A percentile compares a stretch with the other conserved stretches of the same genome.
phyloP scores from a whole-genome alignment of 2,888 invertebrate species.

The Buathra laborator region DNA sequence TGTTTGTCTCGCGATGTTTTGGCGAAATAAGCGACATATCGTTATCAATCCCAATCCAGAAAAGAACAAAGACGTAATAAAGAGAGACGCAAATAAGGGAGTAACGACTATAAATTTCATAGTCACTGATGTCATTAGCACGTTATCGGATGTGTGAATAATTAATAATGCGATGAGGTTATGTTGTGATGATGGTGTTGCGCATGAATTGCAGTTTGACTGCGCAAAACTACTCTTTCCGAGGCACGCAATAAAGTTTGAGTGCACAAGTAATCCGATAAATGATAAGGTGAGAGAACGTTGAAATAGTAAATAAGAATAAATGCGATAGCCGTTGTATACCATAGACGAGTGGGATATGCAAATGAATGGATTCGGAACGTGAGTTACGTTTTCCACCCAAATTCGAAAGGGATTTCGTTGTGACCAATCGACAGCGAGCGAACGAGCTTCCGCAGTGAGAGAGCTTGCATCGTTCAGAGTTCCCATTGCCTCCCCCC shows the following conservation, averaged over 20 bases:
- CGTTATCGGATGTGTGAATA: no score
- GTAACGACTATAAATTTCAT: no score
- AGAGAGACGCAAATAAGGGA: no score
- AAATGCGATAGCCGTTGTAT: slow-evolving; percentile 16
- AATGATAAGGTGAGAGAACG: not conserved
- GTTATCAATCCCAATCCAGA: no score
- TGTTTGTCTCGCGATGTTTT: no score
- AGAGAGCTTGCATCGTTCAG: slow-evolving; percentile 11
- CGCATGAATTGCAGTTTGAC: no score
- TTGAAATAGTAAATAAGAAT: slow-evolving; percentile 28
- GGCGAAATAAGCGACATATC: no score
- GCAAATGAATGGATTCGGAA: slow-evolving; percentile 45
- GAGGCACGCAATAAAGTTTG: not conserved
- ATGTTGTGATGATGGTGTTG: no score
- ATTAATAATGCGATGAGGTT: no score
- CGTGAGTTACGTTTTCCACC: slow-evolving; percentile 43
- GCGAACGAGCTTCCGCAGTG: slow-evolving; percentile 31
- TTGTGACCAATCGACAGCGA: slow-evolving; percentile 44
- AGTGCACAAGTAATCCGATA: not conserved
- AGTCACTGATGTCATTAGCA: no score
- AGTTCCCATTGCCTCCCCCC: not conserved
- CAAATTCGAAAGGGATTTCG: slow-evolving; percentile 44
- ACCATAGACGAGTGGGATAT: slow-evolving; percentile 20
- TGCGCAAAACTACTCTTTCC: not conserved
- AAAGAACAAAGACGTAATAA: no score